Evolutionary conservation across 2,113 vertebrate species (phyloP).

Genomic region (Equus przewalskii): DNA sequence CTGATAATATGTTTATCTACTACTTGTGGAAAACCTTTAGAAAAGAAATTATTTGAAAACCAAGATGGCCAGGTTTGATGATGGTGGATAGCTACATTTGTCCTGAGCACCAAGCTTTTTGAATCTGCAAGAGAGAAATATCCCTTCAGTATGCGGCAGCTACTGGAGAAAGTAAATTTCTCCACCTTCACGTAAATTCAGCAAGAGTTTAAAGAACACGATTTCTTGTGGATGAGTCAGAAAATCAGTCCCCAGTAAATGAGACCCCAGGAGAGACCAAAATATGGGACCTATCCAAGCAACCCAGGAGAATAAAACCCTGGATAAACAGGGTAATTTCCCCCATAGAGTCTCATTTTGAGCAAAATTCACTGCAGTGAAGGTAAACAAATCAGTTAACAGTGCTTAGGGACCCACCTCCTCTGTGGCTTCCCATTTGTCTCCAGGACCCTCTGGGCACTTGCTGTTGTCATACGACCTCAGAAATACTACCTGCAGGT

Average conservation of each 20-base stretch:
- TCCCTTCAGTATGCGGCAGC: not conserved
- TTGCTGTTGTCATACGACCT: not conserved
- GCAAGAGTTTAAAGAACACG: not conserved
- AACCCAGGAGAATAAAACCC: not conserved
- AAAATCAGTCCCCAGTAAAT: not conserved
- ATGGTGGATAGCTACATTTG: not conserved
- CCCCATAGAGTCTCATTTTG: not conserved
- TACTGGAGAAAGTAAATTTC: not conserved
- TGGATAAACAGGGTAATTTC: not conserved
- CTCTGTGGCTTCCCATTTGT: constrained; percentile 1
- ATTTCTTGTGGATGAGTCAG: not conserved
- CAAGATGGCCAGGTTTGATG: not conserved
- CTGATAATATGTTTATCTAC: not conserved
- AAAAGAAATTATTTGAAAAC: not conserved
- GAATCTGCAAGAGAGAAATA: not conserved
- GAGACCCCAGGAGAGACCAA: not conserved
- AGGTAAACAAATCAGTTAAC: not conserved
- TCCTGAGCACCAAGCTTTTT: not conserved
- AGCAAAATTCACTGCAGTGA: not conserved
- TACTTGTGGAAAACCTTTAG: not conserved
- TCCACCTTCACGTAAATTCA: not conserved
- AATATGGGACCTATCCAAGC: not conserved
- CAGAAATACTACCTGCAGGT: not conserved
- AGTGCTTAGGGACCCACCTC: not conserved
- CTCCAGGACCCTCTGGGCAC: not conserved